Evolutionary conservation across 64 coral and sea anemone genomes (phyloP), one percentile per base, ranked within the genome.

Genomic region (Actinia equina): DNA sequence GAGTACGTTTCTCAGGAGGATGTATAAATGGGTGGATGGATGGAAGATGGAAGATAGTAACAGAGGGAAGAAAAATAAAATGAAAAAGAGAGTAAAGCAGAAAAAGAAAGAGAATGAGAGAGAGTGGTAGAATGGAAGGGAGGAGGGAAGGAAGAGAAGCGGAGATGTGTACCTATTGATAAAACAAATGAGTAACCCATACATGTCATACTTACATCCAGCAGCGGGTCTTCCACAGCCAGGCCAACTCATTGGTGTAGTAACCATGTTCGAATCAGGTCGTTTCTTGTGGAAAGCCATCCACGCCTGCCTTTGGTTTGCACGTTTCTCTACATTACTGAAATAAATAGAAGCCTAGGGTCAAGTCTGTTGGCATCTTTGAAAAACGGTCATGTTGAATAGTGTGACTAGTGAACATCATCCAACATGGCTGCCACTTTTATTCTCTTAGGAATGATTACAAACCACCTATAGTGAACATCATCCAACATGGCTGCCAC

Each of bases 221-320:
- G 94, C 94, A 17, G 94, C 91, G 4, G 83, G 83, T 85, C 83
- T 59, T 57, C 88, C 71, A 55, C 87, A 92, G 20, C 88, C 91
- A 20, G 91, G 94, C 94, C 94, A 96, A 78, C 87, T 93, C 79
- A 80, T 90, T 7, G 94, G 86, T n/a, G 84, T 89, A 30, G 81
- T 61, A 4, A 86, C 59, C 5, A 91, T 82, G 22, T 86, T 41
- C 44, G 55, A 62, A 23, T 71, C 87, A 27, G 85, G 59, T 26
- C 91, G 94, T 87, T 85, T 82, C 59, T 84, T 87, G 63, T 96
- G 94, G 26, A 96, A 96, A 30, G 94, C 80, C 94, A 96, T 96
- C 94, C 94, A 96, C 27, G 85, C 91, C 44, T 67, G 78, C 41
- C 78, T 52, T 51, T 81, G 78, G 5, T 52, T 30, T 22, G 45